Evolutionary conservation across 2,113 vertebrate species (phyloP), one percentile per base, ranked within the genome.

Genomic region (Ochotona princeps): DNA sequence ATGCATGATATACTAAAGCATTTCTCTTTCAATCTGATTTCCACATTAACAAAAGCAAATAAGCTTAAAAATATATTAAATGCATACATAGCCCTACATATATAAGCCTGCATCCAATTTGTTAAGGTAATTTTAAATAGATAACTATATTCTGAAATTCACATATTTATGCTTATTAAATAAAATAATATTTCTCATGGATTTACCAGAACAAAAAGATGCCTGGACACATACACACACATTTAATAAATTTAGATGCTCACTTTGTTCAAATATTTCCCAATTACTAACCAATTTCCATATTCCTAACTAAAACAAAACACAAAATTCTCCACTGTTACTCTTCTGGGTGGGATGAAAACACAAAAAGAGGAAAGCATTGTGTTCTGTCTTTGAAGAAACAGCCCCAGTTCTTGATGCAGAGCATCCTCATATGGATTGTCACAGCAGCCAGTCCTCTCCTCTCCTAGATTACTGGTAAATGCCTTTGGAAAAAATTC

Each of bases 111-210:
- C 11, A 91, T 57, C n/a, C 57, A 72, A 90, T n/a, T 76, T 73
- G 26, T 69, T 67, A 91, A 32, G 18, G 79, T 74, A 94, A 76
- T 8, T 60, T 66, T 81, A 92, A 87, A 30, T 32, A 80, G 23
- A 90, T 35, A 47, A 47, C 87, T 44, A 66, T 0, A 82, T n/a
- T 73, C 35, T 38, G 54, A 78, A 83, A 86, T 54, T 79, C 25
- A 72, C 23, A 67, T 25, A 90, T 47, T 78, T 75, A 83, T 1
- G 69, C 49, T 30, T 63, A 18, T 84, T 60, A 69, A 90, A 76
- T 80, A 90, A 76, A 93, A 72, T 69, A 79, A 83, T 44, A 75
- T 35, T 91, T 20, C 3, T 78, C 12, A 26, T 79, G 14, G 8
- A 63, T 32, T 70, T 76, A 25, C 10, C 51, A 6, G 35, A 14